A percentile compares a stretch with the other conserved stretches of the same genome.
Conservation (phyloP, 1,140 invertebrate species). For the Sinella curviseta region DNA sequence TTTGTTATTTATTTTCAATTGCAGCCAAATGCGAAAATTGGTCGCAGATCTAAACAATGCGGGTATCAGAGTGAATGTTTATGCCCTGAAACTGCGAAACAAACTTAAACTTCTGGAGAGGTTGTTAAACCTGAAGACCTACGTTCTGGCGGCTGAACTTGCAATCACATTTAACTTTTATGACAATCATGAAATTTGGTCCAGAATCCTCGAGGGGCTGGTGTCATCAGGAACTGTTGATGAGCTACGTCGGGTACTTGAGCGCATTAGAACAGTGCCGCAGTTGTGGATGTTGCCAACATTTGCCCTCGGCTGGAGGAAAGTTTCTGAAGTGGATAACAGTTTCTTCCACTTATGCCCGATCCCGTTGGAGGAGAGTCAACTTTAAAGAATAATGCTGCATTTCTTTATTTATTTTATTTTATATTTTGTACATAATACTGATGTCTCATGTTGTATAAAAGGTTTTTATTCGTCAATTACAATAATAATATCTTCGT, state of each 20-base stretch:
- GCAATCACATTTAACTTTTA: constrained; percentile 37
- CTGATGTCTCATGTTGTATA: background rate
- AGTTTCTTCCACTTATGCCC: constrained; percentile 37
- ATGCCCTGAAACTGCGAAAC: constrained; percentile 39
- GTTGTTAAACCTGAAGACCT: constrained; percentile 33
- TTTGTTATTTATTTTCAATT: background rate
- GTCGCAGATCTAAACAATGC: constrained; percentile 21
- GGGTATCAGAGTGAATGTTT: constrained; percentile 35
- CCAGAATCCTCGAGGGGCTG: constrained; percentile 6
- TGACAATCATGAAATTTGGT: background rate
- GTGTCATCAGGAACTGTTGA: background rate
- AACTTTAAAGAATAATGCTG: no score
- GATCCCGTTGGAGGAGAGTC: constrained; percentile 40
- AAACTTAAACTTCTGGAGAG: constrained; percentile 36
- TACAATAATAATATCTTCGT: background rate
- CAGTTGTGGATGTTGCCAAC: constrained; percentile 45
- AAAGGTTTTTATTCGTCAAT: background rate
- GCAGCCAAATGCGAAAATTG: constrained; percentile 33
- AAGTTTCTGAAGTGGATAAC: constrained; percentile 32
- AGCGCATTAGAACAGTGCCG: constrained; percentile 26
- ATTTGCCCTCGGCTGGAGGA: constrained; percentile 37
- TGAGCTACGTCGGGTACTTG: constrained; percentile 25
- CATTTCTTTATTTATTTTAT: no score
- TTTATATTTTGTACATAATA: no score
- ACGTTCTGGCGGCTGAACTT: constrained; percentile 33